Percentiles rank a stretch among this genome's conserved stretches.
Evolutionary conservation across 2,888 invertebrate species (phyloP).

Genomic region (Nebria salina): DNA sequence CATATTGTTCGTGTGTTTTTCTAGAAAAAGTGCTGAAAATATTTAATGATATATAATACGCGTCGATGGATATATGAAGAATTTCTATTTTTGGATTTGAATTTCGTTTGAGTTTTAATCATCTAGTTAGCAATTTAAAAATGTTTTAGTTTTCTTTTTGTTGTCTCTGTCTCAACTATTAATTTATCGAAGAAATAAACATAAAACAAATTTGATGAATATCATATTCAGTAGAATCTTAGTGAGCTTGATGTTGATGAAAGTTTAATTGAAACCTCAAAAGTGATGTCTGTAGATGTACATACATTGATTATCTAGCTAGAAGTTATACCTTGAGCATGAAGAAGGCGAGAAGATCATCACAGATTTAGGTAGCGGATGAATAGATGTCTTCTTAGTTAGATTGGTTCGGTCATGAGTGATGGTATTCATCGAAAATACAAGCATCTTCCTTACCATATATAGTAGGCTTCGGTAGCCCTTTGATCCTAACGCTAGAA

Average conservation of each 20-base stretch:
- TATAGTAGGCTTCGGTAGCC: background rate
- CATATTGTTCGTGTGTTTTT: too few species aligned
- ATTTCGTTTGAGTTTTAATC: too few species aligned
- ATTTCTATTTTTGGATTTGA: too few species aligned
- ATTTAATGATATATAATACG: too few species aligned
- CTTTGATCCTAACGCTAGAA: background rate
- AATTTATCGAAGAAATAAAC: too few species aligned
- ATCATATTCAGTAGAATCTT: too few species aligned
- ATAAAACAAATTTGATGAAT: too few species aligned
- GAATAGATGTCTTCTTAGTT: constrained; percentile 1
- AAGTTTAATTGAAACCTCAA: background rate
- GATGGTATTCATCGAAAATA: background rate
- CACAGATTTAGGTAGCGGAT: background rate
- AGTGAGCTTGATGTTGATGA: background rate
- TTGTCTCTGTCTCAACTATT: too few species aligned
- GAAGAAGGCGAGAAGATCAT: background rate
- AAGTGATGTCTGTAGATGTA: background rate
- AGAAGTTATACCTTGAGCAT: background rate
- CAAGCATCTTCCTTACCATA: background rate
- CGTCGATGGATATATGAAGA: too few species aligned
- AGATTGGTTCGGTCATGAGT: background rate
- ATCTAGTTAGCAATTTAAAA: too few species aligned
- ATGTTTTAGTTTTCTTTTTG: too few species aligned
- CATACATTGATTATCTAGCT: background rate
- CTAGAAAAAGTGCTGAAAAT: too few species aligned